Evolutionary conservation across 2,113 vertebrate genomes (phyloP), one percentile per base, ranked within the genome.

Genomic region (Glareola pratincola): DNA sequence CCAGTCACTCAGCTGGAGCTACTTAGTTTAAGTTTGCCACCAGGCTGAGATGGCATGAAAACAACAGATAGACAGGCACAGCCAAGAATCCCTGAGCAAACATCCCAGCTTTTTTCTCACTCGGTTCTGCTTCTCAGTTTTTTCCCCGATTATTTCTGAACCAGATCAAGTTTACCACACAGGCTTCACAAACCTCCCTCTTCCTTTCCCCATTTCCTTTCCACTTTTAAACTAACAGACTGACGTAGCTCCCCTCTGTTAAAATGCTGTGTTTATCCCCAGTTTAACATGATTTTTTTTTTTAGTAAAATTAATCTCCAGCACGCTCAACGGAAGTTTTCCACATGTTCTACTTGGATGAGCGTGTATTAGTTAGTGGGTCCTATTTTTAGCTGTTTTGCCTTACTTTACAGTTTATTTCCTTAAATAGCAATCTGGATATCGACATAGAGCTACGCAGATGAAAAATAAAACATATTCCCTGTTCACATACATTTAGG

Each of bases 361-460:
- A 97, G 90, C 3, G 5, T 45, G 68, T 75, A 84, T 94, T 96
- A 94, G 81, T 93, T 96, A 90, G 80, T 66, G 59, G 53, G 47
- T 80, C 81, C 94, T 97, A 97, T 98, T 97, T 96, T 98, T 97
- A 98, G 96, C 88, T 93, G 75, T 71, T 98, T 97, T 96, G 95
- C 96, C 94, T 97, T 87, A 94, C 96, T 97, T 98, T 96, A 94
- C 77, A 94, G 81, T 94, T 95, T 96, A 93, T 95, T 95, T 97
- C 97, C 97, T 94, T 97, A 96, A 97, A 97, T 96, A 98, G 96
- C 88, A 95, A 96, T 97, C 90, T 95, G 69, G 75, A 92, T 94
- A 95, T 96, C 24, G 4, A 96, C 92, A 95, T 1, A 71, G 69
- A 94, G 39, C 88, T 94, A 81, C 32, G 41, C 43, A 86, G 78